Conservation (phyloP, 2,888 invertebrate species). For the Ormyrus pomaceus region DNA sequence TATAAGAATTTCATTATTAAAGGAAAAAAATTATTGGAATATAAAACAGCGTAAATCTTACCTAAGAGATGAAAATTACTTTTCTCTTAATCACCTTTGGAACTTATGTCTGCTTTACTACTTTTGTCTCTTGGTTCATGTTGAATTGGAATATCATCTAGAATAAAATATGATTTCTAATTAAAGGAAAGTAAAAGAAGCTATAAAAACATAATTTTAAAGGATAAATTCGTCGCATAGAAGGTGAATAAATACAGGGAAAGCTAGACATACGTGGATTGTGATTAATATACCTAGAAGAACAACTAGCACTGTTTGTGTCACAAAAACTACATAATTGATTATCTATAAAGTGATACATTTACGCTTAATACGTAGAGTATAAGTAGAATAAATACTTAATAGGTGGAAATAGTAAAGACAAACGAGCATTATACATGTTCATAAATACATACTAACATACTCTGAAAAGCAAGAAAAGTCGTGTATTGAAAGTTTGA, state of each 20-base stretch:
- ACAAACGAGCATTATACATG: background rate
- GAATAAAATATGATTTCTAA: slow-evolving; percentile 26
- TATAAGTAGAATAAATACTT: slow-evolving; percentile 4
- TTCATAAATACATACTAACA: background rate
- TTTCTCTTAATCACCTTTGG: slow-evolving; percentile 18
- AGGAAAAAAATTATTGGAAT: background rate
- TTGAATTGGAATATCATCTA: slow-evolving; percentile 94
- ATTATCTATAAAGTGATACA: background rate
- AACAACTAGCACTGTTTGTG: slow-evolving; percentile 7
- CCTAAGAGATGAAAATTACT: slow-evolving; percentile 37
- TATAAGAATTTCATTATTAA: slow-evolving; percentile 5
- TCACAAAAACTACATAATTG: slow-evolving; percentile 9
- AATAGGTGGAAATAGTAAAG: background rate
- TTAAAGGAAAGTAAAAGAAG: background rate
- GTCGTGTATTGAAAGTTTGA: slow-evolving; percentile 2
- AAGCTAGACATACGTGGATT: slow-evolving; percentile 15
- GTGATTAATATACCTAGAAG: background rate
- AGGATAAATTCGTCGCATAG: background rate
- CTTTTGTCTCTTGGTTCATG: slow-evolving; percentile 73
- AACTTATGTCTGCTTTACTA: slow-evolving; percentile 29
- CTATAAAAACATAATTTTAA: background rate
- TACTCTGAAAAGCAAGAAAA: background rate
- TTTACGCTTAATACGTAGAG: background rate
- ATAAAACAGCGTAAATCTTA: slow-evolving; percentile 13
- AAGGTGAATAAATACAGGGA: background rate